Evolutionary conservation across 2,113 vertebrate species (phyloP).

Genomic region (Mobula birostris): DNA sequence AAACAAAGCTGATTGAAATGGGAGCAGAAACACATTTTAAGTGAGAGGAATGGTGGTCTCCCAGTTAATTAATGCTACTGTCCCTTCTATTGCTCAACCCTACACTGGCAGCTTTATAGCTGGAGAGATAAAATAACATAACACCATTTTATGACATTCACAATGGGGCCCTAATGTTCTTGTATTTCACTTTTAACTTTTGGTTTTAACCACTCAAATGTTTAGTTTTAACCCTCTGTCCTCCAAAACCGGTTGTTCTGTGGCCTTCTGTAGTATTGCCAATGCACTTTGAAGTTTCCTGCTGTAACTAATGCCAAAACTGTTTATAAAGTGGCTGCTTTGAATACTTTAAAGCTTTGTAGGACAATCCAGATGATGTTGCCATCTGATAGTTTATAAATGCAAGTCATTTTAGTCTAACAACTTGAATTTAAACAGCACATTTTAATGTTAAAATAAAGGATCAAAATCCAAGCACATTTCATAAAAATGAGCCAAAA

Average conservation of each 20-base stretch:
- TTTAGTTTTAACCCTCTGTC: background rate
- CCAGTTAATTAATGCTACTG: no score
- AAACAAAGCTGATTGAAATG: background rate
- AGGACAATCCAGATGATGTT: background rate
- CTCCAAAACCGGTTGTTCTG: background rate
- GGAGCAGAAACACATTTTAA: background rate
- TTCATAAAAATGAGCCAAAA: background rate
- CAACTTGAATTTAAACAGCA: background rate
- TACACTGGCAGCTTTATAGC: no score
- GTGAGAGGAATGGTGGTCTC: background rate
- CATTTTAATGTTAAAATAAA: background rate
- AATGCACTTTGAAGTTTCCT: background rate
- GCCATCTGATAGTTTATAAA: background rate
- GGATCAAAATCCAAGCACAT: background rate
- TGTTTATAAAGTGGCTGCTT: background rate
- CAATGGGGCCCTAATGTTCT: background rate
- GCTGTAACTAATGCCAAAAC: background rate
- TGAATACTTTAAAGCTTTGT: background rate
- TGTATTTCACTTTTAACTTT: background rate
- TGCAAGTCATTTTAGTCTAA: background rate
- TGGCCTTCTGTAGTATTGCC: background rate
- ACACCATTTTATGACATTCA: no score
- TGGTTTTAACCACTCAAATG: background rate
- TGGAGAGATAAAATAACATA: no score
- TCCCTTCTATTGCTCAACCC: no score